A percentile compares a stretch with the other conserved stretches of the same genome.
phyloP scores from a whole-genome alignment of 2,113 vertebrate genomes.

The Carlito syrichta region DNA sequence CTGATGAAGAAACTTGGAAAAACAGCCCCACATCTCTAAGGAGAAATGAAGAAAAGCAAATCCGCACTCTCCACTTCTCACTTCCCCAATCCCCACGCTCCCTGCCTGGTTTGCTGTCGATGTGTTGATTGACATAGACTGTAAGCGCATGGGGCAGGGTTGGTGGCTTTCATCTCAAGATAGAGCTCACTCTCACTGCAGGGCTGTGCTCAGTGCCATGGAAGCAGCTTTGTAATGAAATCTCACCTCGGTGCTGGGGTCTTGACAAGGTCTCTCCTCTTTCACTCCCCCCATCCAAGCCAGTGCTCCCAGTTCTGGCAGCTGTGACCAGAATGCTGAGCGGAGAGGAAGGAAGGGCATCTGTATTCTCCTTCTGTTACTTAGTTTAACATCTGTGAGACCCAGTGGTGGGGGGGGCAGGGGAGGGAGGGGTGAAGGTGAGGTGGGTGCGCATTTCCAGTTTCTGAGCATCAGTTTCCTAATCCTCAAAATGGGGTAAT shows the following conservation, averaged over 20 bases:
- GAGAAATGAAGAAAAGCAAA: conserved; percentile 17
- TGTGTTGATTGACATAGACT: neutral
- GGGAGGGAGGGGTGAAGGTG: no score
- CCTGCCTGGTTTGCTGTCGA: neutral
- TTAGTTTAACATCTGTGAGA: neutral
- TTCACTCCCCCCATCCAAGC: no score
- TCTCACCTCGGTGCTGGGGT: fast-evolving
- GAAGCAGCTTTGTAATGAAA: neutral
- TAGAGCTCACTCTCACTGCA: fast-evolving
- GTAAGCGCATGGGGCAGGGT: neutral
- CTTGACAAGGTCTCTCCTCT: neutral
- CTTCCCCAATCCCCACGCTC: fast-evolving
- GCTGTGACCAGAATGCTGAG: neutral
- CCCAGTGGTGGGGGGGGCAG: neutral
- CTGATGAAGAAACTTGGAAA: neutral
- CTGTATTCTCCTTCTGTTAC: neutral
- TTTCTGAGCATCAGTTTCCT: neutral
- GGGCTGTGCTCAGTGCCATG: neutral
- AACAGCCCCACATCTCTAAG: neutral
- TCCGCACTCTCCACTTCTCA: neutral
- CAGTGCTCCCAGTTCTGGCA: neutral
- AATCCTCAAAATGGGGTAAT: neutral
- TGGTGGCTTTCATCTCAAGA: fast-evolving
- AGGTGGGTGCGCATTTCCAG: no score
- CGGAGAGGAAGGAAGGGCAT: neutral